Evolutionary conservation across 2,113 vertebrate species (phyloP).

Genomic region (Lophochroa leadbeateri): DNA sequence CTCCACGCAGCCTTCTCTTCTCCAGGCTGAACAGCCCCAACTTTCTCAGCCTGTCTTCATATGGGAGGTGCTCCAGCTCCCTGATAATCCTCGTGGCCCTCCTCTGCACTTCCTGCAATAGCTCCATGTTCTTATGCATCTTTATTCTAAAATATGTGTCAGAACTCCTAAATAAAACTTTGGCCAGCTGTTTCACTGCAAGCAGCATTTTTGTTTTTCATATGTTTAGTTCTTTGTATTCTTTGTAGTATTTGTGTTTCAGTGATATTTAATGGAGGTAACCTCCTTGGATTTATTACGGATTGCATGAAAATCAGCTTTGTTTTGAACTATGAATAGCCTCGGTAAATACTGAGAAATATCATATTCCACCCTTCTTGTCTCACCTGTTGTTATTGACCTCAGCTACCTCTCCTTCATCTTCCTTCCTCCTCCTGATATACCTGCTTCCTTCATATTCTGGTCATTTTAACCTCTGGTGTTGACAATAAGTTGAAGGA

Average conservation of each 20-base stretch:
- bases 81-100: neutral
- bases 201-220: neutral
- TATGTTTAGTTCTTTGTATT: neutral
- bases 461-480: neutral
- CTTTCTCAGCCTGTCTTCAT: neutral
- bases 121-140: neutral
- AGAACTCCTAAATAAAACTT: neutral
- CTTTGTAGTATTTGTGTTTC: neutral
- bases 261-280: neutral
- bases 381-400: neutral
- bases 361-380: neutral
- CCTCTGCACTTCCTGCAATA: neutral
- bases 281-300: neutral
- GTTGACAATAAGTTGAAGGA: neutral
- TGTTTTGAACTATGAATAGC: neutral
- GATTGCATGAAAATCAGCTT: neutral
- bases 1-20: neutral
- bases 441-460: neutral
- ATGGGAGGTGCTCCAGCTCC: neutral
- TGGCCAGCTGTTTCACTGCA: neutral
- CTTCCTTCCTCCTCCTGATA: neutral
- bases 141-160: neutral
- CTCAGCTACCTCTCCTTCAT: neutral
- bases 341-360: neutral
- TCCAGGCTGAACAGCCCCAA: neutral